Conservation (phyloP, 1,140 invertebrate species). For the Aphaenogaster floridana region DNA sequence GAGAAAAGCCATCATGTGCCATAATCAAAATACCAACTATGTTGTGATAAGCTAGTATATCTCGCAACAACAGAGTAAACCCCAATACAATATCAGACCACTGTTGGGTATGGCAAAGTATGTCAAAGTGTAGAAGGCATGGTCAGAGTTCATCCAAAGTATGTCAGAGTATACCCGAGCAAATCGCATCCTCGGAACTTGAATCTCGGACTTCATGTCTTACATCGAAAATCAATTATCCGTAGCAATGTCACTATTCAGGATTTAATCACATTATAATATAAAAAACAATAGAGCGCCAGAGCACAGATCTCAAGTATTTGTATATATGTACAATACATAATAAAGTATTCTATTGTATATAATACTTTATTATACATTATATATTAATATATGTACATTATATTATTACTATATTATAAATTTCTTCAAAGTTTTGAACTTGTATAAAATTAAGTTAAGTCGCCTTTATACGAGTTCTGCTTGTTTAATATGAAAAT, state of each 20-base stretch:
- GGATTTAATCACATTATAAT: neutral
- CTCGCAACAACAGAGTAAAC: conserved; percentile 16
- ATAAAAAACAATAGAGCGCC: neutral
- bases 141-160: conserved; percentile 43
- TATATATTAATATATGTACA: neutral
- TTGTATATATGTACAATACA: neutral
- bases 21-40: conserved; percentile 22
- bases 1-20: neutral
- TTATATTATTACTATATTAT: neutral
- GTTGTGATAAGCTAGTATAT: conserved; percentile 1
- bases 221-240: neutral
- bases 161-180: neutral
- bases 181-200: neutral
- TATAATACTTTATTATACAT: neutral
- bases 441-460: neutral
- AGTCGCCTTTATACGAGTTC: neutral
- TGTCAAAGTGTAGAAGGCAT: conserved; percentile 37
- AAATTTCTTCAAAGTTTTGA: conserved; percentile 3
- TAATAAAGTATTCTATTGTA: neutral
- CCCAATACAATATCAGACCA: neutral
- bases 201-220: neutral
- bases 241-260: neutral
- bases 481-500: conserved; percentile 35
- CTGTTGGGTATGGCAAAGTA: conserved; percentile 4
- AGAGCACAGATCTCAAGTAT: neutral